phyloP scores from a whole-genome alignment of 2,113 vertebrate genomes.

The Datnioides undecimradiatus region DNA sequence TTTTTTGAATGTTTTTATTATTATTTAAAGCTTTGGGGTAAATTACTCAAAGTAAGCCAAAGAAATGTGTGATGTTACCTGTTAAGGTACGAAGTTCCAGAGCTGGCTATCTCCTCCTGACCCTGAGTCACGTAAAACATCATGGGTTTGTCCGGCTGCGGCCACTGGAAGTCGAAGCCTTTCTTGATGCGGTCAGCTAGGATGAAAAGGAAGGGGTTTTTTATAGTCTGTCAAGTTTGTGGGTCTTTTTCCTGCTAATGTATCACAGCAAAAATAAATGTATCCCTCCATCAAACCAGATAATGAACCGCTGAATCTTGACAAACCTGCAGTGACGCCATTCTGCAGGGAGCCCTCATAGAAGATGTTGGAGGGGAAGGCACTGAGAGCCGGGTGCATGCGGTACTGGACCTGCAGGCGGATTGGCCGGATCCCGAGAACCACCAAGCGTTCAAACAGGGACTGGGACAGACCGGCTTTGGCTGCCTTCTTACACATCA shows the following conservation, averaged over 20 bases:
- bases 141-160: conserved; percentile 98
- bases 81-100: conserved; percentile 98
- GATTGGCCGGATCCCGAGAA: conserved; percentile 94
- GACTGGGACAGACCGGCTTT: conserved; percentile 95
- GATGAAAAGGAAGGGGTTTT: neutral
- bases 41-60: conserved; percentile 4
- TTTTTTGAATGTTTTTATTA: too few species aligned
- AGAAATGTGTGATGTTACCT: conserved; percentile 81
- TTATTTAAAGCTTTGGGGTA: neutral
- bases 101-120: conserved; percentile 98
- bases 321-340: conserved; percentile 91
- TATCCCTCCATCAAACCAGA: neutral
- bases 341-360: conserved; percentile 96
- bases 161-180: conserved; percentile 99
- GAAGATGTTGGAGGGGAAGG: conserved; percentile 97
- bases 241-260: neutral
- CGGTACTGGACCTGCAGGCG: conserved; percentile 96
- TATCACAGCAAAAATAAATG: neutral
- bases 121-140: conserved; percentile 99
- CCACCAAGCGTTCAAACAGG: conserved; percentile 92
- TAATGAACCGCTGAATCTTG: neutral
- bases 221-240: neutral
- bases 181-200: conserved; percentile 97
- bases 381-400: conserved; percentile 95
- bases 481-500: conserved; percentile 97